Conservation (phyloP, 2,113 vertebrate genomes). For the Gallinago undulata region DNA sequence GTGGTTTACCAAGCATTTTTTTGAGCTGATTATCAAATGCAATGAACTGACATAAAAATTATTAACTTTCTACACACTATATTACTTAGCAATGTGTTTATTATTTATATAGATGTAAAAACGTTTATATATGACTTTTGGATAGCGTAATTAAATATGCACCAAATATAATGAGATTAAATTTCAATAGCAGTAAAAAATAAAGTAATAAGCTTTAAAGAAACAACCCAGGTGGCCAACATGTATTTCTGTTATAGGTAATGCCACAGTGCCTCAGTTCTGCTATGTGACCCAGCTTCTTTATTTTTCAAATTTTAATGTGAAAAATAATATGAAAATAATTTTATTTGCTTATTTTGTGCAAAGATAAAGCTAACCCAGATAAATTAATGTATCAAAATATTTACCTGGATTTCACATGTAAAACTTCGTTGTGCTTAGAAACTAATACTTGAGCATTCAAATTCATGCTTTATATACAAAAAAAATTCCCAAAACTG, state of each 20-base stretch:
- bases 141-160: constrained; percentile 14
- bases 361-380: neutral
- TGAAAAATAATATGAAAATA: neutral
- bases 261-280: neutral
- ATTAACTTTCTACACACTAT: neutral
- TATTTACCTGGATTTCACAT: neutral
- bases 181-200: neutral
- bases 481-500: neutral
- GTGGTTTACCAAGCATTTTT: neutral
- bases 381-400: neutral
- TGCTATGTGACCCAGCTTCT: neutral
- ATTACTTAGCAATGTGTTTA: neutral
- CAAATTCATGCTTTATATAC: neutral
- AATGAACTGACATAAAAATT: neutral
- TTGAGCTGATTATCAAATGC: neutral
- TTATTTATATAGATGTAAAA: neutral
- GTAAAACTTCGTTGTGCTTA: neutral
- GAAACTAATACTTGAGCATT: neutral
- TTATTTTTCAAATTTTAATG: neutral
- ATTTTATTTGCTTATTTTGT: neutral
- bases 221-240: neutral
- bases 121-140: neutral
- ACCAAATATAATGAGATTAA: constrained; percentile 30
- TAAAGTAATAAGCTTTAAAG: neutral
- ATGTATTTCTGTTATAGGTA: neutral